Evolutionary conservation across 2,888 invertebrate genomes (phyloP).

Genomic region (Ferrisia virgata): DNA sequence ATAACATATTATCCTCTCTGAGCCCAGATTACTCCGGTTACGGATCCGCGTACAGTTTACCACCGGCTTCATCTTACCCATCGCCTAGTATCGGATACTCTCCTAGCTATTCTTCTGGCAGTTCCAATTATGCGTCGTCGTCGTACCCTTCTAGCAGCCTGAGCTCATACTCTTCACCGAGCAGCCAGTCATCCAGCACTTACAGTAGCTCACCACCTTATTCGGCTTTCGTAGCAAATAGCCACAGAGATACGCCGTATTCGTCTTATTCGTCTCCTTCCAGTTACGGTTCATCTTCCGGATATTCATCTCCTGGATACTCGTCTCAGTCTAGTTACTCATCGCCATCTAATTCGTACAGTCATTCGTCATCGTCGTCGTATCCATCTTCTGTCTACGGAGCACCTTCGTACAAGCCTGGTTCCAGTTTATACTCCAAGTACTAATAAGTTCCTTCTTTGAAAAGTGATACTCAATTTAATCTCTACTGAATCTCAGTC

Average conservation of each 20-base stretch:
- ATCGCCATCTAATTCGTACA: too few species aligned
- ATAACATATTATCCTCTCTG: neutral
- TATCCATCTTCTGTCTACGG: neutral
- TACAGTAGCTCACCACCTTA: constrained; percentile 35
- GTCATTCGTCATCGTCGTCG: neutral
- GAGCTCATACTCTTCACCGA: neutral
- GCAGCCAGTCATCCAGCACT: neutral
- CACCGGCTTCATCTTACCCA: neutral
- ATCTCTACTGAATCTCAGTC: neutral
- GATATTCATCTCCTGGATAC: neutral
- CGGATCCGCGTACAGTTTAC: neutral
- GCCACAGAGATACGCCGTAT: neutral
- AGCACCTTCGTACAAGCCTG: neutral
- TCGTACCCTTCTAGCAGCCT: neutral
- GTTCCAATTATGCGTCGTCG: constrained; percentile 11
- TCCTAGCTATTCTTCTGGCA: neutral
- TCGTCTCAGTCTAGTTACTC: neutral
- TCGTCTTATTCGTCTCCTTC: constrained; percentile 33
- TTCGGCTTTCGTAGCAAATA: neutral
- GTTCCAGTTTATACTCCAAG: neutral
- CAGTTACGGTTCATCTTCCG: neutral
- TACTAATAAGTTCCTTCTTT: constrained; percentile 8
- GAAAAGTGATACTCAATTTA: neutral
- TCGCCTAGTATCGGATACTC: neutral
- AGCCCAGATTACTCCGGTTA: neutral